Conservation (phyloP, 2,888 invertebrate species). For the Eupithecia inturbata region DNA sequence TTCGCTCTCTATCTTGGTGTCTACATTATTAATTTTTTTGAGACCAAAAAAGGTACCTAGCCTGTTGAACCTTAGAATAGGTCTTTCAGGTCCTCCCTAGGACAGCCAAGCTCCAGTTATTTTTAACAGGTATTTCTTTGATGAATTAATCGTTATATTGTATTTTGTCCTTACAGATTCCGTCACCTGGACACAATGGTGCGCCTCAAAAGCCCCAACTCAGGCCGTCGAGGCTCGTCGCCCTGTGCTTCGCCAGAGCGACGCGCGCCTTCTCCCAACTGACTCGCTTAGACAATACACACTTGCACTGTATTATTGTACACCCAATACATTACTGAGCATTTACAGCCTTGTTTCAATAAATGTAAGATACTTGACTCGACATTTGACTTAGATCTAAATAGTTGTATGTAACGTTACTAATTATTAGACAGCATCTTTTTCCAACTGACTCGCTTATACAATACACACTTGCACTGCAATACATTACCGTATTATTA, state of each 20-base stretch:
- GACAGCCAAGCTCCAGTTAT: neutral
- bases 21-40: neutral
- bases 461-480: conserved; percentile 16
- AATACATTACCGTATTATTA: conserved; percentile 47
- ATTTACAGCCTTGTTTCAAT: too few relatives aligned
- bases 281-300: conserved; percentile 1
- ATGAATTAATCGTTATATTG: neutral
- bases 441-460: neutral
- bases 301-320: conserved; percentile 42
- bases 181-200: conserved; percentile 95
- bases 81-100: neutral
- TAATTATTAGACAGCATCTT: neutral
- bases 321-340: conserved; percentile 4
- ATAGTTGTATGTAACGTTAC: too few relatives aligned
- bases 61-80: neutral
- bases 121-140: neutral
- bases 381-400: too few relatives aligned
- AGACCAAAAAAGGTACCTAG: neutral
- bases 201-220: conserved; percentile 87
- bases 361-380: too few relatives aligned
- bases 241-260: conserved; percentile 89
- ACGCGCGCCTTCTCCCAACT: conserved; percentile 67
- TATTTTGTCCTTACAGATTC: conserved; percentile 83
- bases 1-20: neutral
- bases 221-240: conserved; percentile 86